Base-by-base conservation (phyloP, 2,888 invertebrate species). In the Silvanus unidentatus region DNA sequence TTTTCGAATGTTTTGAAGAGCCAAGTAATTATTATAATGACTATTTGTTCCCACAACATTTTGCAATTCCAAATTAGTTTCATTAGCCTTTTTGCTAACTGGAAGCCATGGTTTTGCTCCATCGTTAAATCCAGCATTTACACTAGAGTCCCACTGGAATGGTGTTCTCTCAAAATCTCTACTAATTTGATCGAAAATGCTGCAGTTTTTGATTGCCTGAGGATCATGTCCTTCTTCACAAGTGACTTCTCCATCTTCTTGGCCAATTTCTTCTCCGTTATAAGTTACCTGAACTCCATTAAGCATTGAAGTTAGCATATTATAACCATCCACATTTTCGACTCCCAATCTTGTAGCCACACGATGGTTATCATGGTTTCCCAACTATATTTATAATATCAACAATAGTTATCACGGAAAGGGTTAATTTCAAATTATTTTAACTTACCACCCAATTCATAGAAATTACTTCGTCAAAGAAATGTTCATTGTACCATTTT, bases 261-360 rank as follows among this genome's bases (percentile, higher is more conserved):
- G 82, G 1, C 83, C 88, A 38, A 90, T 77, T 72, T 89, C 88
- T 59, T 90, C 88, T 2, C 88, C 90, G 74, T 94, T 88, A 64
- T 95, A 95, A 1, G 89, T 86, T 6, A 93, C 81, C 13, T 85
- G 82, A 2, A 90, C 80, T 34, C 95, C 95, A 1, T 92, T 93
- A 42, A 95, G 73, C 12, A 92, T 40, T 63, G 90, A 74, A 12
- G 83, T 73, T 43, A 96, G 66, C 85, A 93, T 89, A 64, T 90
- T 88, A 62, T 92, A 77, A n/a, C 84, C 85, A 68, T 92, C 90
- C 0, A 84, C 80, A 55, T 84, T 73, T 43, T 79, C 75, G 11
- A 50, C 72, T 1, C 86, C 86, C 50, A 80, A 83, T 53, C 89
- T 77, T 1, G 84, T 77, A 1, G 82, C 84, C n/a, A 82, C 77